These are phyloP conservation scores for Campaea margaritaria DNA, from an alignment of 2,888 invertebrate species.

Conservation along the genomic window DNA sequence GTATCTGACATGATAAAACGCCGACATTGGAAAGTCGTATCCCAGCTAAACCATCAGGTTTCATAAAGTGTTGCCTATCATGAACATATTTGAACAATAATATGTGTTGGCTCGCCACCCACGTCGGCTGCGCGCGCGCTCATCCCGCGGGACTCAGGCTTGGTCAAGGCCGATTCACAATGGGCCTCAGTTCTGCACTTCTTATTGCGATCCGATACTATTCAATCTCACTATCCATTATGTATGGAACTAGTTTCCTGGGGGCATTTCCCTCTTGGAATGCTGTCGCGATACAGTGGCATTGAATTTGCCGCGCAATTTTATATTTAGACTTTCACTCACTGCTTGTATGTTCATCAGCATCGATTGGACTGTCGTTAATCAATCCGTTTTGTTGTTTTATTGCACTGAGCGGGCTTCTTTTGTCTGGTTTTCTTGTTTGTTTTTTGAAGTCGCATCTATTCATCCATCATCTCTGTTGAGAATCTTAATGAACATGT, in stretches of 20 bases:
- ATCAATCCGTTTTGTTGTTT: conserved; percentile 34
- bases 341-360: conserved; percentile 36
- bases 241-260: conserved; percentile 80
- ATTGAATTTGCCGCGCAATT: conserved; percentile 56
- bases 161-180: conserved; percentile 73
- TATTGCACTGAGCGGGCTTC: conserved; percentile 26
- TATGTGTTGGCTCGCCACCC: conserved; percentile 57
- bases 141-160: conserved; percentile 59
- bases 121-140: conserved; percentile 59
- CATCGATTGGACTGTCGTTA: conserved; percentile 35
- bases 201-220: conserved; percentile 78
- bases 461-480: conserved; percentile 13
- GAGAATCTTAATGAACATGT: conserved; percentile 20
- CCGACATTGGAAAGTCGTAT: conserved; percentile 1
- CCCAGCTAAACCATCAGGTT: neutral
- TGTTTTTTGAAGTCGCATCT: conserved; percentile 22
- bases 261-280: conserved; percentile 62
- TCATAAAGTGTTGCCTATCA: conserved; percentile 24
- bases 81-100: conserved; percentile 34
- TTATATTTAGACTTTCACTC: conserved; percentile 54
- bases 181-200: conserved; percentile 67
- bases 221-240: conserved; percentile 79
- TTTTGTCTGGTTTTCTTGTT: conserved; percentile 18
- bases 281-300: conserved; percentile 57
- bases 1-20: neutral